These are phyloP conservation scores for Pristis pectinata DNA, from an alignment of 2,797 vertebrate species.

Conservation along the genomic window DNA sequence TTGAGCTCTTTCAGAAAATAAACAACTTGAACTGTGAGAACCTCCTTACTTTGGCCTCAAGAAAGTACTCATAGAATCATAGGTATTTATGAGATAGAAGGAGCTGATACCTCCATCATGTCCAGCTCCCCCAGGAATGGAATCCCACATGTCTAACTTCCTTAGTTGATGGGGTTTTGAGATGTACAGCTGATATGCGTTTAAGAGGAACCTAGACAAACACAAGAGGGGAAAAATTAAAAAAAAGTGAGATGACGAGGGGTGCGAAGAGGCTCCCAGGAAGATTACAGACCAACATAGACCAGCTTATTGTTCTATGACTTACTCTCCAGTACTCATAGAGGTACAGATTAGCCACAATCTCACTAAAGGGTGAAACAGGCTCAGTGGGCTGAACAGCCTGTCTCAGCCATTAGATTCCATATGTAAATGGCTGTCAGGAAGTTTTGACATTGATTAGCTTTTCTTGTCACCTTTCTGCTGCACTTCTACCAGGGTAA, in stretches of 20 bases:
- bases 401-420: neutral
- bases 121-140: too few relatives aligned
- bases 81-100: too few relatives aligned
- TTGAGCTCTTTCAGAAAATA: neutral
- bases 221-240: neutral
- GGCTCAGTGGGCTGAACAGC: neutral
- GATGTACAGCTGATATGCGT: neutral
- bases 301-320: neutral
- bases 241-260: neutral
- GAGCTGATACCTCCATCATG: too few relatives aligned
- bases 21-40: neutral
- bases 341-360: neutral
- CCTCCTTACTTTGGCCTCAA: neutral
- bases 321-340: neutral
- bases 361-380: neutral
- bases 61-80: neutral
- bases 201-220: neutral
- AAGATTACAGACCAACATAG: too few relatives aligned
- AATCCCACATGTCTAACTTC: neutral
- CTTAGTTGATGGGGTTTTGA: neutral
- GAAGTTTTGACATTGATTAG: neutral
- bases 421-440: neutral
- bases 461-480: constrained; percentile 11
- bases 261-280: neutral
- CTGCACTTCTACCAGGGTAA: neutral